phyloP scores from a whole-genome alignment of 2,797 vertebrate genomes.

The Dromococcyx pavoninus region DNA sequence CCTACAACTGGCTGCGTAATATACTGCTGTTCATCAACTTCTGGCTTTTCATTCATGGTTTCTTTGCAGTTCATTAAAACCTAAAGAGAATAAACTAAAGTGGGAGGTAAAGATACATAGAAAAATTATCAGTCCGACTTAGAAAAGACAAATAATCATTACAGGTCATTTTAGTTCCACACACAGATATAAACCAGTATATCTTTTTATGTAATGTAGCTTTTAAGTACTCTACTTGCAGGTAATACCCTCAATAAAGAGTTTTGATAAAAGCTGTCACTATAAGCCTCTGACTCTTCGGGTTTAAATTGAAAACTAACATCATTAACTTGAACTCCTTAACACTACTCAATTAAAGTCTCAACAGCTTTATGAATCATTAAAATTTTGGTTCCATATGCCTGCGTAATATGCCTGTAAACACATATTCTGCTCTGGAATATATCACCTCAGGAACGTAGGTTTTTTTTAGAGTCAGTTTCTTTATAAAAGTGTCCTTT shows the following conservation, averaged over 20 bases:
- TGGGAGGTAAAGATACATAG: not conserved
- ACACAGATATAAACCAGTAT: not conserved
- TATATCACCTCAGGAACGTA: not conserved
- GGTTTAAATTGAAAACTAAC: constrained; percentile 20
- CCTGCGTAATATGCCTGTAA: not conserved
- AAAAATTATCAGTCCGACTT: not conserved
- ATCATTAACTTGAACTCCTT: constrained; percentile 1
- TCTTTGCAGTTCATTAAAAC: not conserved
- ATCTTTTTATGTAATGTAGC: not conserved
- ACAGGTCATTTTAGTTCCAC: not conserved
- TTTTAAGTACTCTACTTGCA: not conserved
- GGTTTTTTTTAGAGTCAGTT: not conserved
- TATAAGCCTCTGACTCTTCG: not conserved
- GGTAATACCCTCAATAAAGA: not conserved
- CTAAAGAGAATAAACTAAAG: constrained; percentile 12
- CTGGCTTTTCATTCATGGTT: not conserved
- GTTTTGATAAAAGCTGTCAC: not conserved
- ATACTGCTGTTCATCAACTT: not conserved
- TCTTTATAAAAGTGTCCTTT: not conserved
- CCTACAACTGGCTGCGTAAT: not conserved
- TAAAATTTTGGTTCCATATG: not conserved
- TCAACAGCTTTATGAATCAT: constrained; percentile 29
- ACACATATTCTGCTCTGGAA: not conserved
- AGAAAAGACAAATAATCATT: not conserved
- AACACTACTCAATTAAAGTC: constrained; percentile 18